phyloP scores from a whole-genome alignment of 37 sponge, comb jelly and placozoan genomes.

The Eunapius fragilis region DNA sequence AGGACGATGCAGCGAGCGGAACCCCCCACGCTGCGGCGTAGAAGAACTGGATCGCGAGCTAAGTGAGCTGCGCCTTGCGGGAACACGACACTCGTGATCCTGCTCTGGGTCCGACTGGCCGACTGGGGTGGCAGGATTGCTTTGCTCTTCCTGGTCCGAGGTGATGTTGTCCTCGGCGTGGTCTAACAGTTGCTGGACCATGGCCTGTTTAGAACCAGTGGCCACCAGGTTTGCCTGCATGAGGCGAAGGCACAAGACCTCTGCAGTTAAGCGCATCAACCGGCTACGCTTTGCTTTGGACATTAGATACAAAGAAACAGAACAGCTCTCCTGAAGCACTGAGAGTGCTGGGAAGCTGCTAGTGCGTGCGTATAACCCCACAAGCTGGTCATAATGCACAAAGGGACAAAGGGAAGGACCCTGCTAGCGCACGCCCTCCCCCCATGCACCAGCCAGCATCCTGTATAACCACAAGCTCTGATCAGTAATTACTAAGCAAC shows the following conservation, averaged over 20 bases:
- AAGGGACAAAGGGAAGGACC: neutral
- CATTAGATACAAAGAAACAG: neutral
- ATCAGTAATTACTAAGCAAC: neutral
- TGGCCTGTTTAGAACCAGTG: neutral
- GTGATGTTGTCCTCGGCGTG: neutral
- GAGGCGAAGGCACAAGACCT: neutral
- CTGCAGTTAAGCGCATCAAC: neutral
- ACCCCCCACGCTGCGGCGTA: neutral
- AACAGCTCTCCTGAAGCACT: neutral
- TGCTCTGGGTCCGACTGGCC: neutral
- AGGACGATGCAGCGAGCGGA: neutral
- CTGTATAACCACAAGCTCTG: neutral
- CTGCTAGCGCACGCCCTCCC: neutral
- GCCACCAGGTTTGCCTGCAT: neutral
- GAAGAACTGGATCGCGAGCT: neutral
- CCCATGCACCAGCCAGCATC: neutral
- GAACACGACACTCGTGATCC: neutral
- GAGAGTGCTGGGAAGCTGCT: constrained; percentile 1
- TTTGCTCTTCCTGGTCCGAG: neutral
- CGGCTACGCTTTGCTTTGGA: neutral
- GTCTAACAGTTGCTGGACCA: neutral
- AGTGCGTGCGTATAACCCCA: neutral
- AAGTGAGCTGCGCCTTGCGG: neutral
- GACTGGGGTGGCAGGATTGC: neutral
- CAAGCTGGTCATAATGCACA: neutral